Evolutionary conservation across 2,113 vertebrate genomes (phyloP).

Genomic region (Dascyllus trimaculatus): DNA sequence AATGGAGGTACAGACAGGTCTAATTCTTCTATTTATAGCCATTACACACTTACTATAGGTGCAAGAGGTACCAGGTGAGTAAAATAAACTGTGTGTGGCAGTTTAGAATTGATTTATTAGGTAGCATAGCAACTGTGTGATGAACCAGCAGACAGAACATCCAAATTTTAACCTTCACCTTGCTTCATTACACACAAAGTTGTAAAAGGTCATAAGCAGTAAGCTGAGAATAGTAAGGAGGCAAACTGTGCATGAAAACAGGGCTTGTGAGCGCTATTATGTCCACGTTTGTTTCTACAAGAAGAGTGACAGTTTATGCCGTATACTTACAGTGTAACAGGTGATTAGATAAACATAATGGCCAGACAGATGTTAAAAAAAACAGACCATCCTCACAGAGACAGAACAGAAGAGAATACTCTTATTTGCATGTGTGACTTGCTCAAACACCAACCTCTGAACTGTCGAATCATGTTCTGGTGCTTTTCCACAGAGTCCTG

Average conservation of each 20-base stretch:
- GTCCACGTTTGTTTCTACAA: too few species aligned
- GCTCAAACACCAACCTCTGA: constrained; percentile 87
- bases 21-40: not conserved
- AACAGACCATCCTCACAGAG: too few species aligned
- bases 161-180: constrained; percentile 16
- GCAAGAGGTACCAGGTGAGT: not conserved
- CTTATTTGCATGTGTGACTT: not conserved
- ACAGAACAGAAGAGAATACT: not conserved
- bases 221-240: not conserved
- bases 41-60: not conserved
- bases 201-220: not conserved
- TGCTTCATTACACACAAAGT: constrained; percentile 16
- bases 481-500: constrained; percentile 92
- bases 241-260: not conserved
- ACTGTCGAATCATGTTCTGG: constrained; percentile 92
- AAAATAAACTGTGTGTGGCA: not conserved
- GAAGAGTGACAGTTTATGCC: too few species aligned
- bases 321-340: not conserved
- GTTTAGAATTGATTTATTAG: constrained; percentile 41
- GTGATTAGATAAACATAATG: not conserved
- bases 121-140: not conserved
- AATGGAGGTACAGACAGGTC: not conserved
- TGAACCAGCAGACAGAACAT: constrained; percentile 4
- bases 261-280: too few species aligned
- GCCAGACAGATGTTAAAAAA: not conserved